Conservation (phyloP, 2,113 vertebrate species). For the Pedetes capensis region DNA sequence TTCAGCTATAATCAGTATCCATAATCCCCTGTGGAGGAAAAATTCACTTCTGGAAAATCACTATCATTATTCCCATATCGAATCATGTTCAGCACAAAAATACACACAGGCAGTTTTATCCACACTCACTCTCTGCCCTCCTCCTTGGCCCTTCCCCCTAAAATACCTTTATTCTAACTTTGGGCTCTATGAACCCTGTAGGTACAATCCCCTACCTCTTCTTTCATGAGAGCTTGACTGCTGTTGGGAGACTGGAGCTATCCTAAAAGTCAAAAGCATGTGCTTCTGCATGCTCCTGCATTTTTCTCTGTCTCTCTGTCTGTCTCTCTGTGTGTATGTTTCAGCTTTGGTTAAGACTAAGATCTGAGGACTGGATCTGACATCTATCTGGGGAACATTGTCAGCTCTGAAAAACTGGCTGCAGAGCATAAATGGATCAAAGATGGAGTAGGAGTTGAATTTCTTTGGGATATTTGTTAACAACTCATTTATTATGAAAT, state of each 20-base stretch:
- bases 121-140: background rate
- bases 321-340: background rate
- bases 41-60: constrained; percentile 34
- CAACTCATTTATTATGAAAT: background rate
- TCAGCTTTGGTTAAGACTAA: background rate
- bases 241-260: background rate
- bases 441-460: accelerated
- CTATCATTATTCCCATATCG: background rate
- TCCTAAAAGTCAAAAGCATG: background rate
- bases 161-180: background rate
- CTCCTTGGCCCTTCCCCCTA: accelerated
- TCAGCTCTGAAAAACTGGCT: background rate
- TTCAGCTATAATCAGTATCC: background rate
- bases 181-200: background rate
- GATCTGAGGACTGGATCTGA: too few species aligned
- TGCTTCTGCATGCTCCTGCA: background rate
- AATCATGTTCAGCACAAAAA: background rate
- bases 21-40: background rate
- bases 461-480: background rate
- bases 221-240: background rate
- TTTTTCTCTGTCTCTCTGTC: too few species aligned
- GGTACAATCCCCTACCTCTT: too few species aligned
- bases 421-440: too few species aligned
- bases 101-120: background rate
- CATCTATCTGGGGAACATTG: too few species aligned